Percentiles rank a stretch among this genome's conserved stretches.
Conservation (phyloP, 1,140 invertebrate genomes). For the Carcinoscorpius rotundicauda region DNA sequence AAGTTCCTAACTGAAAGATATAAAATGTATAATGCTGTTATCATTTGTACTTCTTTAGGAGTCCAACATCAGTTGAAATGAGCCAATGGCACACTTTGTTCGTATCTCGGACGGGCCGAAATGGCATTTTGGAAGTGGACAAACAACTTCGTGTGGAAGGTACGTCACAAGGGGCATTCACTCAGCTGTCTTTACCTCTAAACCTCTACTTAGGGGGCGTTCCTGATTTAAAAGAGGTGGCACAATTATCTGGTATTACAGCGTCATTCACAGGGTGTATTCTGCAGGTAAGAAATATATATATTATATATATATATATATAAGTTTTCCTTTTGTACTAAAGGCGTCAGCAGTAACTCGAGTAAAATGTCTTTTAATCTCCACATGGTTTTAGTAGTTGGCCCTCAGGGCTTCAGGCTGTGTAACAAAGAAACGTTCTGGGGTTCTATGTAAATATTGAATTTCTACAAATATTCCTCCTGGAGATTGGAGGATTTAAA, state of each 20-base stretch:
- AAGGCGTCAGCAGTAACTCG: no score
- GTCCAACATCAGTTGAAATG: slow-evolving; percentile 51
- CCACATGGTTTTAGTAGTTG: no score
- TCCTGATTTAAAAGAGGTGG: slow-evolving; percentile 58
- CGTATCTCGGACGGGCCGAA: slow-evolving; percentile 71
- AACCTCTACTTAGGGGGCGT: slow-evolving; percentile 82
- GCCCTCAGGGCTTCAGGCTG: no score
- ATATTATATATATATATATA: no score
- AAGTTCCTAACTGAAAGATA: no score
- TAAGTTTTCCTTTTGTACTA: no score
- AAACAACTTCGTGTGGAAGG: slow-evolving; percentile 51
- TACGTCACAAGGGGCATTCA: slow-evolving; percentile 61
- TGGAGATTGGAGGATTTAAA: no score
- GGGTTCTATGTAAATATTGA: no score
- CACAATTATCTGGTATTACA: slow-evolving; percentile 52
- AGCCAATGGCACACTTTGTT: slow-evolving; percentile 75
- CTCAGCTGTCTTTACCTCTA: slow-evolving; percentile 65
- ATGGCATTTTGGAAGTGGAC: slow-evolving; percentile 70
- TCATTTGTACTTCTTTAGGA: slow-evolving; percentile 40
- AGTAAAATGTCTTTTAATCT: no score
- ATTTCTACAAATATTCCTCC: no score
- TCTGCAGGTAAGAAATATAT: slow-evolving; percentile 50
- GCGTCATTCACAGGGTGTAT: slow-evolving; percentile 73
- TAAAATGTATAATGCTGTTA: background rate
- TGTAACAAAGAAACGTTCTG: no score